These are phyloP conservation scores for Caenorhabditis inopinata DNA, from an alignment of 1,140 invertebrate species.

Conservation along the genomic window DNA sequence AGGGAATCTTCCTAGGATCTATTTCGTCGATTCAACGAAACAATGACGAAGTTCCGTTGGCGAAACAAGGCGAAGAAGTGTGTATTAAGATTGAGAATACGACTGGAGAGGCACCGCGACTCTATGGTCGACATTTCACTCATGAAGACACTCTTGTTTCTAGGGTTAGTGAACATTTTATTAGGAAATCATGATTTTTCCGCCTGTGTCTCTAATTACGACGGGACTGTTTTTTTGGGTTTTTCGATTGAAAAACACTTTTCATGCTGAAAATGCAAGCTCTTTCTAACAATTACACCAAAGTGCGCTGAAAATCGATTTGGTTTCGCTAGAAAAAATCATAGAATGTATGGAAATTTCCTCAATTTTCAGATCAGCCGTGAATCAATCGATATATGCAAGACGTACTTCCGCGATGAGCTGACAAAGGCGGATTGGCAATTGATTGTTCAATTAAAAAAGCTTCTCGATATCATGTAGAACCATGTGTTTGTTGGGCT, in stretches of 20 bases:
- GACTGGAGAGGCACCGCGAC: constrained; percentile 92
- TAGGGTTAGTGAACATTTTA: constrained; percentile 74
- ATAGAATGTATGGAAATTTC: too few species aligned
- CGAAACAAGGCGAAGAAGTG: constrained; percentile 92
- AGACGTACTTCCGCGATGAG: constrained; percentile 97
- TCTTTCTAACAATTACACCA: not conserved
- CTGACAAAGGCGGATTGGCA: constrained; percentile 93
- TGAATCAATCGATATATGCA: constrained; percentile 96
- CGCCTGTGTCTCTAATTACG: too few species aligned
- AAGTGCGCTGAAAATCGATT: not conserved
- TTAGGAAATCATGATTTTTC: too few species aligned
- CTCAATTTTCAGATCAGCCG: constrained; percentile 83
- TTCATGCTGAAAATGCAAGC: not conserved
- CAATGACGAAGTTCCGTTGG: constrained; percentile 79
- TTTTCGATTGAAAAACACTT: too few species aligned
- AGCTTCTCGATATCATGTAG: constrained; percentile 90
- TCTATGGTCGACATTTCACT: constrained; percentile 97
- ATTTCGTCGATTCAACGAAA: constrained; percentile 90
- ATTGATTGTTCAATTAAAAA: constrained; percentile 96
- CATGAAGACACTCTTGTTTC: constrained; percentile 89
- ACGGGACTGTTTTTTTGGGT: too few species aligned
- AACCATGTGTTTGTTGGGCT: too few species aligned
- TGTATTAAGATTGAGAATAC: constrained; percentile 97
- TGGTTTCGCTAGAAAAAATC: too few species aligned
- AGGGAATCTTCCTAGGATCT: constrained; percentile 90